A percentile compares a stretch with the other conserved stretches of the same genome.
phyloP scores from a whole-genome alignment of 2,888 invertebrate species.

The Palloptera scutellata region DNA sequence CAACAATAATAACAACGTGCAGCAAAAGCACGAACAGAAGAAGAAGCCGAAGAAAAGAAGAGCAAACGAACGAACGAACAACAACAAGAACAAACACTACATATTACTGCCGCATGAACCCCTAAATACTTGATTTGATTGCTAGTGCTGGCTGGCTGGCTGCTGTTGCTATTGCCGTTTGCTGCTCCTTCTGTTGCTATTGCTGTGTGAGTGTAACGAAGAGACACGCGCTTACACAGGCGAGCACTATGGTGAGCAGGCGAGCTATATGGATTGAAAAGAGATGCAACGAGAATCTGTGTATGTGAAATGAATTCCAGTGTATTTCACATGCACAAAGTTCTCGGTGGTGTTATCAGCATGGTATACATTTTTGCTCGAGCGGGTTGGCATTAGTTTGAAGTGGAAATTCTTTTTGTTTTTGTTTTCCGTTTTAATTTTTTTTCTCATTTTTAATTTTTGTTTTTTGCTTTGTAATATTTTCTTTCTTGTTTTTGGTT shows the following conservation, averaged over 20 bases:
- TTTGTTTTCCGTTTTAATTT: slow-evolving; percentile 33
- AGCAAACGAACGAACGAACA: slow-evolving; percentile 9
- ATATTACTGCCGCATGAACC: not conserved
- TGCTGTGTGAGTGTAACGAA: not conserved
- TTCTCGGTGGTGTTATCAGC: slow-evolving; percentile 18
- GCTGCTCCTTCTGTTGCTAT: not conserved
- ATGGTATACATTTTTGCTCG: slow-evolving; percentile 34
- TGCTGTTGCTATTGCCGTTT: slow-evolving; percentile 9
- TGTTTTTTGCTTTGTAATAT: slow-evolving; percentile 26
- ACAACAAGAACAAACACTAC: not conserved
- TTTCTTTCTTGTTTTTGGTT: slow-evolving; percentile 25
- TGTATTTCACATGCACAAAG: not conserved
- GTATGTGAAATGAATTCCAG: too few species aligned
- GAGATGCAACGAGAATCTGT: too few species aligned
- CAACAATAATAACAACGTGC: slow-evolving; percentile 16
- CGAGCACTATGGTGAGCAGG: too few species aligned
- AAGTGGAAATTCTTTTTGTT: slow-evolving; percentile 21
- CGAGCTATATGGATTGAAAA: too few species aligned
- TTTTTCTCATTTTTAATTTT: slow-evolving; percentile 36
- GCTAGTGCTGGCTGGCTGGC: slow-evolving; percentile 1
- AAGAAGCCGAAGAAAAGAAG: not conserved
- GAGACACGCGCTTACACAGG: not conserved
- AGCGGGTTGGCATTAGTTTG: slow-evolving; percentile 38
- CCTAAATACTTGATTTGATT: too few species aligned
- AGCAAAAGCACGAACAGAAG: slow-evolving; percentile 21